Conservation (phyloP, 2,797 vertebrate species). For the Orientallactaga sibirica region DNA sequence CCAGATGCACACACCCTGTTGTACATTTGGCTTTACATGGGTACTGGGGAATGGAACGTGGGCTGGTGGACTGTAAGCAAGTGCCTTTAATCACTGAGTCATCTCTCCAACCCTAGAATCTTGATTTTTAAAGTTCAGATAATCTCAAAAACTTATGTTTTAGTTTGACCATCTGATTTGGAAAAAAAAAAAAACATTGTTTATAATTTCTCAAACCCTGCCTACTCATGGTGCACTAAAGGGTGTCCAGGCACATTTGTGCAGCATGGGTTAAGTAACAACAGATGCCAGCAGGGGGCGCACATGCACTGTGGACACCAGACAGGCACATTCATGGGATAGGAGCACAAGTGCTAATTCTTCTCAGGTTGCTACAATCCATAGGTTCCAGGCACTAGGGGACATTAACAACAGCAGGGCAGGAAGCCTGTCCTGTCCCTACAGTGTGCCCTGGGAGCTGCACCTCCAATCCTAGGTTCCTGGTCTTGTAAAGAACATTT, state of each 20-base stretch:
- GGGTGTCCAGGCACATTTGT: too few species aligned
- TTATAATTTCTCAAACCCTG: background rate
- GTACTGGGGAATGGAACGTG: too few species aligned
- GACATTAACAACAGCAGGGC: fast-evolving
- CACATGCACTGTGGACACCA: background rate
- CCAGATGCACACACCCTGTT: too few species aligned
- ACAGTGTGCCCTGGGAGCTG: too few species aligned
- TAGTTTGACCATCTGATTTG: background rate
- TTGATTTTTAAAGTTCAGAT: background rate
- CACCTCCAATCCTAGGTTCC: background rate
- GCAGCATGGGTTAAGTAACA: fast-evolving
- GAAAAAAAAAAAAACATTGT: too few species aligned
- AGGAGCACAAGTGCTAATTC: background rate
- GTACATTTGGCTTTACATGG: too few species aligned
- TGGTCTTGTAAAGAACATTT: background rate
- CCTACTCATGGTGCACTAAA: background rate
- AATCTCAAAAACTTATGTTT: background rate
- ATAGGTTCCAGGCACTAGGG: background rate
- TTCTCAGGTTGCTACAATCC: background rate
- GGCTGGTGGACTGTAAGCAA: too few species aligned
- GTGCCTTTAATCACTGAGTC: too few species aligned
- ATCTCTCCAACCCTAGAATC: too few species aligned
- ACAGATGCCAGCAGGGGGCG: conserved; percentile 72
- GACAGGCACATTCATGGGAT: background rate
- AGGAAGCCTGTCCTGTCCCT: background rate